These are phyloP conservation scores for Arenaria interpres DNA, from an alignment of 2,113 vertebrate species.

Conservation along the genomic window DNA sequence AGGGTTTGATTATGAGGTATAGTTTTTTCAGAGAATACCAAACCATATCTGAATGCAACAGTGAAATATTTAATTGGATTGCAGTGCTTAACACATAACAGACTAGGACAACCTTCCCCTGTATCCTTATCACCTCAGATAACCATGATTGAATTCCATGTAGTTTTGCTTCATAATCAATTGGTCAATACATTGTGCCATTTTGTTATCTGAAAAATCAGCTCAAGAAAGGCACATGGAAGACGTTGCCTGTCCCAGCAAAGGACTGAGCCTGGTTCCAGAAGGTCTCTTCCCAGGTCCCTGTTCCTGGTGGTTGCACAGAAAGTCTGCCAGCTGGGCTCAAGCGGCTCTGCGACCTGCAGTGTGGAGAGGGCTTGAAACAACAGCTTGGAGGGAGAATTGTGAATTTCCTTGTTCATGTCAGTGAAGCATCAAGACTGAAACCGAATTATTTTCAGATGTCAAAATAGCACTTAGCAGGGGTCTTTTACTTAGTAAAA, in stretches of 20 bases:
- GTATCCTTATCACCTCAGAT: background rate
- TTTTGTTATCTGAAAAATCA: background rate
- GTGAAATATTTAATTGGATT: background rate
- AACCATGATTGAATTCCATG: no score
- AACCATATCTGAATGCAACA: background rate
- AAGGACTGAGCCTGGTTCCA: background rate
- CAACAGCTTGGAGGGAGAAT: background rate
- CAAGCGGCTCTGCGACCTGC: rapidly evolving
- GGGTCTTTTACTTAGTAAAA: conserved; percentile 28
- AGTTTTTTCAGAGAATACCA: background rate
- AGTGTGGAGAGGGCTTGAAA: background rate
- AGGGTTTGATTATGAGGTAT: background rate
- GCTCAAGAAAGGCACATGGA: background rate
- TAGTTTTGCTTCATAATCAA: background rate
- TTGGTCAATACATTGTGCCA: background rate
- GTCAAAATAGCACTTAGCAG: conserved; percentile 42
- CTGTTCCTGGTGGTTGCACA: background rate
- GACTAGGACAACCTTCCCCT: background rate
- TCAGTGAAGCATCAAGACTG: background rate
- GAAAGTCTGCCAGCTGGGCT: background rate
- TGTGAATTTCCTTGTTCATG: background rate
- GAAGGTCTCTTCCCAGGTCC: background rate
- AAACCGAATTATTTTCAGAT: conserved; percentile 52
- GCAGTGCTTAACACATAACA: background rate
- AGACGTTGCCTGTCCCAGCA: rapidly evolving